Conservation (phyloP, 2,888 invertebrate species). For the Amiota mariae region DNA sequence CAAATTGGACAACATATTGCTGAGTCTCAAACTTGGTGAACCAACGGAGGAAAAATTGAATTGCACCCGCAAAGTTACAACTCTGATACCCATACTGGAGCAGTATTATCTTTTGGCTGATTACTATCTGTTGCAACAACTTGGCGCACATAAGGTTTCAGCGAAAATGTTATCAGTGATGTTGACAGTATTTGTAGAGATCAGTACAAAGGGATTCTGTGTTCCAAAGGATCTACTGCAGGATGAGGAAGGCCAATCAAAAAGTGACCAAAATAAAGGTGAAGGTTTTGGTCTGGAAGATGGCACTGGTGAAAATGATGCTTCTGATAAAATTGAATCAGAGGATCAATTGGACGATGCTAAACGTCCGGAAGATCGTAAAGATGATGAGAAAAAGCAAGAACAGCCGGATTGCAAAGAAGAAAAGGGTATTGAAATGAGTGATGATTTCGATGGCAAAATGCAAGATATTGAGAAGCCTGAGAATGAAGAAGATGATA, state of each 20-base stretch:
- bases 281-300: conserved; percentile 93
- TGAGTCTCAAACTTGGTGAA: conserved; percentile 74
- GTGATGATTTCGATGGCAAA: conserved; percentile 90
- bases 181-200: conserved; percentile 87
- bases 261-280: conserved; percentile 76
- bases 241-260: conserved; percentile 79
- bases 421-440: conserved; percentile 95
- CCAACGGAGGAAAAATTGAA: conserved; percentile 58
- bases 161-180: conserved; percentile 89
- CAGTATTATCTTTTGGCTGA: conserved; percentile 85
- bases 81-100: conserved; percentile 80
- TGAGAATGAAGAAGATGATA: conserved; percentile 76
- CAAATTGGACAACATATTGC: conserved; percentile 72
- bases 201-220: conserved; percentile 93
- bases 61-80: conserved; percentile 57
- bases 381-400: conserved; percentile 79
- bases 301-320: conserved; percentile 89
- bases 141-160: conserved; percentile 84
- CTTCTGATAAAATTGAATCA: conserved; percentile 88
- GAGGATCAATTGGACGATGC: conserved; percentile 96
- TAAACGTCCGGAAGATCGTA: conserved; percentile 80
- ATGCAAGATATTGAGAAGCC: conserved; percentile 80
- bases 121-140: conserved; percentile 85
- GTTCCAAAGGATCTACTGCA: conserved; percentile 88
- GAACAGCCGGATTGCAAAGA: conserved; percentile 86